Conservation (phyloP, 1,140 invertebrate species). For the Papilio aristodemus region DNA sequence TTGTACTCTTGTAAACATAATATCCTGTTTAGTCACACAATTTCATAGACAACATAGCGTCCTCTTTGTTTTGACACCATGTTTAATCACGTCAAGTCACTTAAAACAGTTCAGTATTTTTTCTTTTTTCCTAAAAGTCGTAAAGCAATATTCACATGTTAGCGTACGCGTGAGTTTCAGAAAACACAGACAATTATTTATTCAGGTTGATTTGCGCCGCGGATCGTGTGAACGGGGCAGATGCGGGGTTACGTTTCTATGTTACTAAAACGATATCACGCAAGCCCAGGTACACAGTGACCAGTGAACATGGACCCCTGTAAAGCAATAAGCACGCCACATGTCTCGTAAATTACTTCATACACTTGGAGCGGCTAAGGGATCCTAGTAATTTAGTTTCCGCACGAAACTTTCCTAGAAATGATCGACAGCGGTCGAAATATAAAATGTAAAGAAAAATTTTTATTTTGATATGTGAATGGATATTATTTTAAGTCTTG, state of each 20-base stretch:
- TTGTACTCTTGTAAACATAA: too few species aligned
- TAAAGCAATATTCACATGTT: conserved; percentile 3
- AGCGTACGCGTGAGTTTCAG: conserved; percentile 1
- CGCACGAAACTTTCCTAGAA: conserved; percentile 15
- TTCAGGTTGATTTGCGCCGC: conserved; percentile 22
- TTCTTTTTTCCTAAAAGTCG: background rate
- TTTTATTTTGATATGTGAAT: conserved; percentile 3
- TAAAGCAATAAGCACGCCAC: conserved; percentile 21
- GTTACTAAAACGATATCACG: conserved; percentile 31
- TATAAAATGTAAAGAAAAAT: conserved; percentile 15
- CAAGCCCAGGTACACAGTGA: background rate
- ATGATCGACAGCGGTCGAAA: conserved; percentile 18
- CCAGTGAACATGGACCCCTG: conserved; percentile 2
- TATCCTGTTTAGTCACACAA: too few species aligned
- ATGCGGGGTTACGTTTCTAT: conserved; percentile 23
- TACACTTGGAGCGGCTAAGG: background rate
- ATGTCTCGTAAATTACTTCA: background rate
- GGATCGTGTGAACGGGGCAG: conserved; percentile 26
- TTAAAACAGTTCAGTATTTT: background rate
- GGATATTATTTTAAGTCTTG: too few species aligned
- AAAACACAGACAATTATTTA: conserved; percentile 25
- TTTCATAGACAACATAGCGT: too few species aligned
- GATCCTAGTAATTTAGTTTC: conserved; percentile 20
- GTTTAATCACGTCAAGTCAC: too few species aligned
- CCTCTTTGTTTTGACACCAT: too few species aligned